Base-by-base conservation (phyloP, 2,797 vertebrate species). In the Esox masquinongy region DNA sequence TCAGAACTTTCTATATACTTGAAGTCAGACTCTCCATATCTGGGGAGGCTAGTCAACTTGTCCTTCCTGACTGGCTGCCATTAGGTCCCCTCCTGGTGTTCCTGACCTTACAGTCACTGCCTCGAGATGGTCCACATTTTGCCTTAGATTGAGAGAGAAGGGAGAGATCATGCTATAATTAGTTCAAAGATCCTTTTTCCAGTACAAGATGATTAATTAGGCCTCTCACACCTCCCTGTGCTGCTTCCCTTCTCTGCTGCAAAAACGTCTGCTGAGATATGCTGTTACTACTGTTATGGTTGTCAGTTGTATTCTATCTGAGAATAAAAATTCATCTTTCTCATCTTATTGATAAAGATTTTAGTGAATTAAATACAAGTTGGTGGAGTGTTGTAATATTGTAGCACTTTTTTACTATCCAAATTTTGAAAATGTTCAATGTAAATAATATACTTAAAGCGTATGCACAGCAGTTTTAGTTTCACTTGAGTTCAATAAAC, bases 91-190 rank as follows among this genome's bases (percentile, higher is more conserved):
- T 59, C 5, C 50, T 53, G 53, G 53, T 59, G 53, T 22, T 59
- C n/a, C n/a, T 59, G 53, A 11, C 53, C 19, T 59, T 19, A 22
- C 8, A 0, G 53, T 53, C 50, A 53, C 50, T 7, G 50, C n/a
- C 19, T 59, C 5, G 53, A 59, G 53, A 59, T 59, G n/a, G 19
- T 59, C 53, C 53, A n/a, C 19, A 59, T 59, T 6, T 3, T 59
- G 53, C 53, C n/a, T n/a, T 22, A 22, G n/a, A 1, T 16, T 15
- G 91, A 91, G 83, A 78, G 83, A 82, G 73, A 75, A 71, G 26
- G 31, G 63, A 59, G 74, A 70, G 74, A 85, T 90, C 87, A 87
- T 66, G 88, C 88, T 93, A 90, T 94, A 93, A 93, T 94, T 94
- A 93, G 88, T 71, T 72, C 75, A 76, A 83, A 88, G 74, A 79